Conservation (phyloP, 2,888 invertebrate species). For the Pollenia angustigena region DNA sequence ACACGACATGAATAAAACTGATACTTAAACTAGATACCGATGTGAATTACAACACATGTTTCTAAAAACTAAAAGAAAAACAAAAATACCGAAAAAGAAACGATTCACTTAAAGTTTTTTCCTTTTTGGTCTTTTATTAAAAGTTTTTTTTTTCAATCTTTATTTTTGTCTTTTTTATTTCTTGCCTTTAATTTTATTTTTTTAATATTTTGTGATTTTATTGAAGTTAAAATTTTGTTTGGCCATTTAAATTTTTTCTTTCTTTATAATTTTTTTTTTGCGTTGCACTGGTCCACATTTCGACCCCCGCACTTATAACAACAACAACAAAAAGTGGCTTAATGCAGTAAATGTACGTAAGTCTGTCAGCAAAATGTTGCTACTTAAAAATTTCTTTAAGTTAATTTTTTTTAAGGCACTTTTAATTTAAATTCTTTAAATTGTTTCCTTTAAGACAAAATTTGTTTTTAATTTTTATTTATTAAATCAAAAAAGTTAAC, state of each 20-base stretch:
- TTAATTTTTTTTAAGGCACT: conserved; percentile 6
- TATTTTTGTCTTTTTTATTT: background rate
- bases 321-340: background rate
- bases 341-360: background rate
- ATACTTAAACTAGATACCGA: conserved; percentile 40
- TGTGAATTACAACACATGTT: conserved; percentile 62
- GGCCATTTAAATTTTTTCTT: conserved; percentile 4
- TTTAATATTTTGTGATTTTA: background rate
- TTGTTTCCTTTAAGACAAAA: background rate
- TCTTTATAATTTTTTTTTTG: background rate
- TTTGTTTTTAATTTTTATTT: background rate
- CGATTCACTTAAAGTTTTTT: conserved; percentile 39
- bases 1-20: conserved; percentile 13
- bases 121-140: background rate
- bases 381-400: background rate
- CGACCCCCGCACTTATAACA: background rate
- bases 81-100: background rate
- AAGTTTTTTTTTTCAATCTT: conserved; percentile 2
- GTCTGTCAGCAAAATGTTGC: background rate
- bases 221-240: background rate
- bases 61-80: background rate
- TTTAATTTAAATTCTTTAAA: background rate
- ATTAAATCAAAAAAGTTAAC: background rate
- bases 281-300: conserved; percentile 15
- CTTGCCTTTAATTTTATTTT: background rate